Evolutionary conservation across 1,140 invertebrate species (phyloP), one percentile per base, ranked within the genome.

Genomic region (Asobara japonica): DNA sequence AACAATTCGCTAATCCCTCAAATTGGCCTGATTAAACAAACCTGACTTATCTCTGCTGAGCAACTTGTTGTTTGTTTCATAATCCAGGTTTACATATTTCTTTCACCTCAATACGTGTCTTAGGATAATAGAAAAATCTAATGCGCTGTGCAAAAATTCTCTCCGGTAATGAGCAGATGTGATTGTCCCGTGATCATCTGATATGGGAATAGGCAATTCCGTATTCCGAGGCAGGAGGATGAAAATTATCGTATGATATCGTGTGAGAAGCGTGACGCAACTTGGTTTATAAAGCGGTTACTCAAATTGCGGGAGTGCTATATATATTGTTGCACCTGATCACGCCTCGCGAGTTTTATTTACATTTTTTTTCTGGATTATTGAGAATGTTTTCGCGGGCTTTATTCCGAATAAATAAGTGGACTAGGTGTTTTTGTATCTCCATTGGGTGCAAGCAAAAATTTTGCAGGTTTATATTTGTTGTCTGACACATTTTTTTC

Each of bases 41-140:
- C n/a, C n/a, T n/a, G n/a, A n/a, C n/a, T n/a, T n/a, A n/a, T n/a
- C n/a, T n/a, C n/a, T n/a, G n/a, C n/a, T n/a, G n/a, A n/a, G 3
- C 8, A 51, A 20, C 8, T 41, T 2, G n/a, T 6, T 41, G 10
- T 41, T 41, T 2, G 11, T 41, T 41, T 41, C 36, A n/a, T 13
- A 41, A 41, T 13, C 3, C n/a, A 3, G 11, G 18, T 5, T 18
- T 25, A 20, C 6, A 20, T 20, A 20, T 51, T n/a, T 51, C 45
- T 51, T 51, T 51, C 45, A 51, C 45, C 45, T 51, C 45, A 51
- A 51, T 51, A 51, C 18, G 45, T 51, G 45, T 25, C 45, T 51
- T 4, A 18, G 20, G 18, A 51, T 51, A 10, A 51, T 20, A 18
- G 10, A 51, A 51, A 51, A 51, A 51, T 20, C 18, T 51, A 20